These are phyloP conservation scores for Oscheius onirici DNA, from an alignment of 2,888 invertebrate species.

Conservation along the genomic window DNA sequence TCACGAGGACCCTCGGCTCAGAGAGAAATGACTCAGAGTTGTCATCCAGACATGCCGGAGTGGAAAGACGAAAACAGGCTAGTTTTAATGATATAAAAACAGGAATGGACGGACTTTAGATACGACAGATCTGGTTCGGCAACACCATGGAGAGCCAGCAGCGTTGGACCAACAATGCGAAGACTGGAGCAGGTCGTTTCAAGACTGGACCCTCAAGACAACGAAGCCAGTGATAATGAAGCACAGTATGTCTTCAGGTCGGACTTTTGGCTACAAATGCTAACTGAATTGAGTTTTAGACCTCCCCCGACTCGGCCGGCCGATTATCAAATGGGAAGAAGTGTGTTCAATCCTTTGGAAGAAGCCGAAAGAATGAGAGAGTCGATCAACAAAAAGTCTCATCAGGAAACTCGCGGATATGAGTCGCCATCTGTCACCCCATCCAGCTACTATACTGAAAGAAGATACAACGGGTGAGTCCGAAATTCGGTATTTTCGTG, in stretches of 20 bases:
- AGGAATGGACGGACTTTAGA: slow-evolving; percentile 16
- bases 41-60: slow-evolving; percentile 57
- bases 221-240: slow-evolving; percentile 43
- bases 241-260: slow-evolving; percentile 55
- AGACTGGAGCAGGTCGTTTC: slow-evolving; percentile 52
- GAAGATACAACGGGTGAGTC: slow-evolving; percentile 6
- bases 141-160: slow-evolving; percentile 46
- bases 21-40: slow-evolving; percentile 52
- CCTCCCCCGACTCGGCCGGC: slow-evolving; percentile 11
- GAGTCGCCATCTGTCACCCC: slow-evolving; percentile 9
- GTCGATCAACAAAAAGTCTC: slow-evolving; percentile 43
- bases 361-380: slow-evolving; percentile 56
- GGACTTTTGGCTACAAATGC: background rate
- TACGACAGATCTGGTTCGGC: slow-evolving; percentile 40
- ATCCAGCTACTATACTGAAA: slow-evolving; percentile 24
- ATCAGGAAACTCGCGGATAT: background rate
- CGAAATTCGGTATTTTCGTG: too few species aligned
- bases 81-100: background rate
- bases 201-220: slow-evolving; percentile 35
- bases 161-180: slow-evolving; percentile 53
- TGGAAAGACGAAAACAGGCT: slow-evolving; percentile 42
- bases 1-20: slow-evolving; percentile 46
- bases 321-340: slow-evolving; percentile 52
- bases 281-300: slow-evolving; percentile 2
- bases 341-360: slow-evolving; percentile 57